These are phyloP conservation scores for Notiomystis cincta DNA, from an alignment of 2,113 vertebrate species.

Conservation along the genomic window DNA sequence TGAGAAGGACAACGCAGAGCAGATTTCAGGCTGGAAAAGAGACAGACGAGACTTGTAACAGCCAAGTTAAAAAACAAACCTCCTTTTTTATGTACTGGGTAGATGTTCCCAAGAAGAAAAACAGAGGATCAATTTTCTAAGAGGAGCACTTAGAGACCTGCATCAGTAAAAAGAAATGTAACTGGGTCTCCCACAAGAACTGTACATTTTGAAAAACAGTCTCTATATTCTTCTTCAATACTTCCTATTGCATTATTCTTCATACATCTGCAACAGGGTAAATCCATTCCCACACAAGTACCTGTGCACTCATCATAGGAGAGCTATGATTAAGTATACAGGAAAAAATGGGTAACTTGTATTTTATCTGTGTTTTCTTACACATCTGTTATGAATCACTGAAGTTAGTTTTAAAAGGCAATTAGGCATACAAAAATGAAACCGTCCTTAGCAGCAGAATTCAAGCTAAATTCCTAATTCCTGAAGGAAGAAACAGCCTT, in stretches of 20 bases:
- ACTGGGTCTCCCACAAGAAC: not conserved
- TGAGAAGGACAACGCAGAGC: not conserved
- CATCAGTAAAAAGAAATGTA: not conserved
- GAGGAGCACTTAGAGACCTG: not conserved
- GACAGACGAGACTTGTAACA: not conserved
- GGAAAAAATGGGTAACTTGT: not conserved
- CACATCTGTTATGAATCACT: not conserved
- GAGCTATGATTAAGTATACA: not conserved
- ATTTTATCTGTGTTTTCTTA: not conserved
- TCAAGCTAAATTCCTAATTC: not conserved
- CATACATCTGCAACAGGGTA: not conserved
- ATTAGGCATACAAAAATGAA: not conserved
- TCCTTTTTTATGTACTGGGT: not conserved
- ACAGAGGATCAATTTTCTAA: not conserved
- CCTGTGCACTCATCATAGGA: not conserved
- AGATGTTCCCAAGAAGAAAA: not conserved
- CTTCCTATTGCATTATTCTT: not conserved
- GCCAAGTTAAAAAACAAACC: not conserved
- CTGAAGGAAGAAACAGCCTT: not conserved
- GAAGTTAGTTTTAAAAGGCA: not conserved
- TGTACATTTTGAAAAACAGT: not conserved
- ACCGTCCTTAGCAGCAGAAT: not conserved
- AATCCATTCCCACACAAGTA: not conserved
- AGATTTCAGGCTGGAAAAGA: not conserved
- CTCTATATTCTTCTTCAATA: not conserved